Base-by-base conservation (phyloP, 2,888 invertebrate genomes). In the Platypus cylindrus region DNA sequence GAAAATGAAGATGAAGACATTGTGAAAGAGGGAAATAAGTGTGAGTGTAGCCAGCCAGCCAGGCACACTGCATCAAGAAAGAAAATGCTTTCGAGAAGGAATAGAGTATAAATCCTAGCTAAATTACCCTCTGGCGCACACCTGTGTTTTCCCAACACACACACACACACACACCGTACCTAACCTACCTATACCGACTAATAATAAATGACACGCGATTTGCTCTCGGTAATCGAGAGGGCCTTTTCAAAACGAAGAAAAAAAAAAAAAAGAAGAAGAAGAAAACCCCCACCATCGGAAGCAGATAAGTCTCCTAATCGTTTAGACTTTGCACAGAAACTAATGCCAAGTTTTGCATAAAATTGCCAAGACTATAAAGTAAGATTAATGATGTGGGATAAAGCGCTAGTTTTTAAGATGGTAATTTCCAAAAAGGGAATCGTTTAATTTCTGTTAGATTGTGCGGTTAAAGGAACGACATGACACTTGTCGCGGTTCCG, bases 201-300 rank as follows among this genome's bases (percentile, higher is more conserved):
- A 53, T 55, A 56, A 59, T 57, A 58, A 59, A 59, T 59, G 59
- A 58, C 57, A 56, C 53, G 55, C 59, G 59, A 58, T 58, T 58
- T 58, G 50, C 50, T 48, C 53, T 48, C 52, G 44, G 47, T 58
- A 59, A 59, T 58, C 43, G 43, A 43, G 43, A 40, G 43, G 33
- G 40, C 25, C 43, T 27, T 37, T 12, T 14, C 15, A 55, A 54
- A 55, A n/a, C n/a, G n/a, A n/a, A n/a, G n/a, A n/a, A n/a, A n/a
- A n/a, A n/a, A n/a, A n/a, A n/a, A n/a, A n/a, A n/a, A n/a, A n/a
- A n/a, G n/a, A n/a, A n/a, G n/a, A n/a, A n/a, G n/a, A n/a, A n/a
- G n/a, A n/a, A n/a, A n/a, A n/a, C n/a, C n/a, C n/a, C n/a, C n/a
- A n/a, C n/a, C n/a, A n/a, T n/a, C n/a, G n/a, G n/a, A n/a, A n/a